Conservation (phyloP, 2,797 vertebrate species). For the Hyperoplus lanceolatus region DNA sequence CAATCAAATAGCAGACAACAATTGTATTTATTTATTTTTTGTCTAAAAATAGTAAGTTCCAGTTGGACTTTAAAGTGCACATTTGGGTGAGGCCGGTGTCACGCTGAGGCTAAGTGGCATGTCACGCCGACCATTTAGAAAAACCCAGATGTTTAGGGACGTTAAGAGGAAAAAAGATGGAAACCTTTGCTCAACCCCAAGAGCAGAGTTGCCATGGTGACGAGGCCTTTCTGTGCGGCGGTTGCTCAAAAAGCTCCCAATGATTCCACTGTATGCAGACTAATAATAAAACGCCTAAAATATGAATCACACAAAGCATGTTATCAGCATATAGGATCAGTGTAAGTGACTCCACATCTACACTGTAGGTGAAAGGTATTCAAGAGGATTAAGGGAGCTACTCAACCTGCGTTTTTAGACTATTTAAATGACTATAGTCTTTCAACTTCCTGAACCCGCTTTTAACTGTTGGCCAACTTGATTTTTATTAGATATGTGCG, state of each 20-base stretch:
- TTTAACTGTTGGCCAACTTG: neutral
- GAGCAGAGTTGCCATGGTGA: constrained; percentile 53
- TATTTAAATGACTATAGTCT: neutral
- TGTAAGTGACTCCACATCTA: neutral
- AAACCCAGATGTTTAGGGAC: constrained; percentile 22
- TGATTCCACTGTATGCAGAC: constrained; percentile 19
- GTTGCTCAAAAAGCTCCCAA: constrained; percentile 14
- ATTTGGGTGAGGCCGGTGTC: neutral
- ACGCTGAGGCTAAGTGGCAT: constrained; percentile 4
- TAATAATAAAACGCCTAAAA: neutral
- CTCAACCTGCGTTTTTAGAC: neutral
- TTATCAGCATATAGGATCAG: neutral
- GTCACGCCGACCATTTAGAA: constrained; percentile 8
- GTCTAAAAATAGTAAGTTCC: neutral
- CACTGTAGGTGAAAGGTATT: neutral
- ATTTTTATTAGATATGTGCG: neutral
- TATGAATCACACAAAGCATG: neutral
- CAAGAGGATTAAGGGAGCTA: neutral
- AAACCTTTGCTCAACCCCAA: constrained; percentile 24
- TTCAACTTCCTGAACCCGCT: neutral
- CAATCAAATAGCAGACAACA: neutral
- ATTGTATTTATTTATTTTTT: neutral
- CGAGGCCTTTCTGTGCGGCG: constrained; percentile 13
- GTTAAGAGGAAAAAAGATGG: constrained; percentile 13
- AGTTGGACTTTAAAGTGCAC: neutral